Conservation (phyloP, 2,888 invertebrate species). For the Ptilodon capucinus region DNA sequence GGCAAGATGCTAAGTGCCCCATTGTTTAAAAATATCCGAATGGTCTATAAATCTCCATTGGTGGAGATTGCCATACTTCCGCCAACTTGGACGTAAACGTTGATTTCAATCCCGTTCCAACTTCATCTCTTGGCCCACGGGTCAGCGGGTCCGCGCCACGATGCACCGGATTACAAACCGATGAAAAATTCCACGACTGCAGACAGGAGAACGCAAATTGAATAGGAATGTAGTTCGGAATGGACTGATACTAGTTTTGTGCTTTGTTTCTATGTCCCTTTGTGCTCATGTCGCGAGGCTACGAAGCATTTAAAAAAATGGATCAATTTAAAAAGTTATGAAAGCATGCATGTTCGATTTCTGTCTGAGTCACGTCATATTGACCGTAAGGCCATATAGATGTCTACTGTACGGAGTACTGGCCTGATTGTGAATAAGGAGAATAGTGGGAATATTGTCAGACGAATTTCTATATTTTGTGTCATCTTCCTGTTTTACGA, state of each 20-base stretch:
- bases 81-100: too few relatives aligned
- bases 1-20: too few relatives aligned
- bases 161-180: conserved; percentile 61
- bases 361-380: neutral
- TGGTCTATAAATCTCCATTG: too few relatives aligned
- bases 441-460: too few relatives aligned
- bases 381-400: too few relatives aligned
- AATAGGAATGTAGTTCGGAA: conserved; percentile 58
- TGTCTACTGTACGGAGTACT: too few relatives aligned
- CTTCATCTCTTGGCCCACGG: neutral
- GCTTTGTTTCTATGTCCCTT: conserved; percentile 22
- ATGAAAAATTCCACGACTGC: conserved; percentile 61
- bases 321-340: neutral
- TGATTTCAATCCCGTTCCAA: too few relatives aligned
- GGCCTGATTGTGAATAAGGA: too few relatives aligned
- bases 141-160: conserved; percentile 35
- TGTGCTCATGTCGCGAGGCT: neutral
- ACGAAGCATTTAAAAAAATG: neutral
- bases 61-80: too few relatives aligned
- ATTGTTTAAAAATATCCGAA: too few relatives aligned
- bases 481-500: too few relatives aligned
- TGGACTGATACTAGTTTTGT: conserved; percentile 48
- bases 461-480: too few relatives aligned
- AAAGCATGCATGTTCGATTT: neutral
- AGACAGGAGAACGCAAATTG: conserved; percentile 61